Evolutionary conservation across 2,888 invertebrate species (phyloP), one percentile per base, ranked within the genome.

Genomic region (Diloba caeruleocephala): DNA sequence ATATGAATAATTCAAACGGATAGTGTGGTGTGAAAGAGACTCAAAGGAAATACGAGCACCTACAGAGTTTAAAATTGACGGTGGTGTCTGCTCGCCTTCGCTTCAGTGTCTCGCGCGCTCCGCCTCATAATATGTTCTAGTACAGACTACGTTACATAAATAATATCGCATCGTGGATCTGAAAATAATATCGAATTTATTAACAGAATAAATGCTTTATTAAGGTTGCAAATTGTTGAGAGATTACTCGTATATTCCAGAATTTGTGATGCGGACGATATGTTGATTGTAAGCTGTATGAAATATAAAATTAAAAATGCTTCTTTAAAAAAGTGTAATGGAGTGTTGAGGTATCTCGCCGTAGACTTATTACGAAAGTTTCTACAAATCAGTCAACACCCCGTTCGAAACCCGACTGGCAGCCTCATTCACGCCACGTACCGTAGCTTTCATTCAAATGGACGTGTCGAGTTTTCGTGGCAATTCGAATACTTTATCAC

Each of bases 1-100:
- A 71, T 81, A 90, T 90, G 89, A 90, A 90, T 90, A 87, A 91
- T 90, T 89, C 89, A 90, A 76, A 77, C 74, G 54, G 54, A 81
- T 81, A 82, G 82, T 80, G 84, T 81, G 82, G 85, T 79, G 84
- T 77, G 84, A 87, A 87, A 88, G 78, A 87, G 84, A 82, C 86
- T 88, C 89, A 89, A 90, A 90, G 89, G 88, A 80, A 88, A 86
- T 85, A 83, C 84, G 82, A 81, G 79, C 80, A 79, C 76, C 85
- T 85, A 84, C 85, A 82, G 78, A 83, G 83, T 85, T 86, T 85
- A 84, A 87, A 88, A 88, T 87, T 85, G 86, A 83, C 78, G 79
- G 65, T 69, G 77, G 71, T 76, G 70, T 79, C 74, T 76, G 71
- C 36, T 64, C 57, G 50, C 54, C 45, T 71, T 63, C 57, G 48